These are phyloP conservation scores for Embidobia sp. DNA, from an alignment of 2,888 invertebrate genomes.

Conservation along the genomic window DNA sequence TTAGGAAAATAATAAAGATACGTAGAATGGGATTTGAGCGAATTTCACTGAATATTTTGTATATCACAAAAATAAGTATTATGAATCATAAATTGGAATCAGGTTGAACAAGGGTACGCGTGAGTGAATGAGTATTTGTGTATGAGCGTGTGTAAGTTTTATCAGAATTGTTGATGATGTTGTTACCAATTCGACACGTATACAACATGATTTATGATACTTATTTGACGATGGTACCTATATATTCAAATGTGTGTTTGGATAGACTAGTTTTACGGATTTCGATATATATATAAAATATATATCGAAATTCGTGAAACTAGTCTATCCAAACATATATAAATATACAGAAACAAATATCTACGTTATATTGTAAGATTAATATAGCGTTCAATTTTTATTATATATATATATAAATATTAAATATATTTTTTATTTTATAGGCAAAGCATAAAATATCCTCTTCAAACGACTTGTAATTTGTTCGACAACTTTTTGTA, in stretches of 20 bases:
- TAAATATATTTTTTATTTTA: constrained; percentile 30
- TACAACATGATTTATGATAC: constrained; percentile 16
- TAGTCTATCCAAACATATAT: no score
- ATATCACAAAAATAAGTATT: constrained; percentile 37
- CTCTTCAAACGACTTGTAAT: constrained; percentile 2
- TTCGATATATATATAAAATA: constrained; percentile 28
- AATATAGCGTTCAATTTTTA: constrained; percentile 42
- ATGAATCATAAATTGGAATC: constrained; percentile 21
- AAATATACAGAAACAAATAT: constrained; percentile 29
- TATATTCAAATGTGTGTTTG: constrained; percentile 47
- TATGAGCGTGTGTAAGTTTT: no score
- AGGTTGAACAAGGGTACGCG: no score
- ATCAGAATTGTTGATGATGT: no score
- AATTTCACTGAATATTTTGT: constrained; percentile 1
- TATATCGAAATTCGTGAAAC: no score
- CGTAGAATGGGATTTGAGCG: background rate
- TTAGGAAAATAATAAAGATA: background rate
- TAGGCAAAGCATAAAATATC: background rate
- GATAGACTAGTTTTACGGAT: constrained; percentile 29
- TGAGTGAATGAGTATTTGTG: no score
- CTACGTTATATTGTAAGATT: constrained; percentile 45
- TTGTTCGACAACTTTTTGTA: background rate
- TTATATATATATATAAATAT: constrained; percentile 39
- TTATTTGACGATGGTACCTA: constrained; percentile 26
- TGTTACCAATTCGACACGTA: no score